Base-by-base conservation (phyloP, 1,140 invertebrate species). In the Sycobia sp. region DNA sequence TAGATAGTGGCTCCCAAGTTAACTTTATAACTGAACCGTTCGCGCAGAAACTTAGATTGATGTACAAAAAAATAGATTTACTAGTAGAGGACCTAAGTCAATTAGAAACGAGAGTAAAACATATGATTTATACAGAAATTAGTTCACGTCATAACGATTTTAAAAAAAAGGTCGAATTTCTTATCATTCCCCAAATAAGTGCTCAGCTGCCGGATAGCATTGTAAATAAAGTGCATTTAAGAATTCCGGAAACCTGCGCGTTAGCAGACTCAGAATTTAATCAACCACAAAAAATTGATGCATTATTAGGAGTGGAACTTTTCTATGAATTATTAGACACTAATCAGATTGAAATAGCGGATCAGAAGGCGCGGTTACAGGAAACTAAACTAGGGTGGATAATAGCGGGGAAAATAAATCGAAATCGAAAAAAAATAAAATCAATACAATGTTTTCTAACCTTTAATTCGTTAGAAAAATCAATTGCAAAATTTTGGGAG, bases 401-500 rank as follows among this genome's bases (percentile, higher is more conserved):
- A 44, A 22, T 57, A 44, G 43, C n/a, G 41, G 39, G 20, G 20
- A 44, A 14, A 38, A 27, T 51, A 10, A 44, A 34, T 5, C 32
- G 16, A 18, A 58, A n/a, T n/a, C n/a, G n/a, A n/a, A n/a, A n/a
- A n/a, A n/a, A n/a, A n/a, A n/a, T n/a, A n/a, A n/a, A n/a, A 39
- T 4, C 44, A n/a, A n/a, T 27, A 2, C 23, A 49, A 49, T 49
- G 46, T 18, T 29, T 32, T 23, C 9, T 49, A 9, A 9, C 46
- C 5, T 44, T 44, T 22, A 44, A 44, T 7, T 4, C 41, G 41
- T 18, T 44, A 2, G 4, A 22, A 7, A 44, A 44, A 11, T 44
- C 41, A 18, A 44, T 44, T 18, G 4, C 10, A 27, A 32, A 13
- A n/a, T 50, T 63, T 50, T 29, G 41, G 41, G 41, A 44, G 11